Percentiles rank a stretch among this genome's conserved stretches.
These are phyloP conservation scores for Percopsis transmontana DNA, from an alignment of 2,113 vertebrate species.

Conservation along the genomic window DNA sequence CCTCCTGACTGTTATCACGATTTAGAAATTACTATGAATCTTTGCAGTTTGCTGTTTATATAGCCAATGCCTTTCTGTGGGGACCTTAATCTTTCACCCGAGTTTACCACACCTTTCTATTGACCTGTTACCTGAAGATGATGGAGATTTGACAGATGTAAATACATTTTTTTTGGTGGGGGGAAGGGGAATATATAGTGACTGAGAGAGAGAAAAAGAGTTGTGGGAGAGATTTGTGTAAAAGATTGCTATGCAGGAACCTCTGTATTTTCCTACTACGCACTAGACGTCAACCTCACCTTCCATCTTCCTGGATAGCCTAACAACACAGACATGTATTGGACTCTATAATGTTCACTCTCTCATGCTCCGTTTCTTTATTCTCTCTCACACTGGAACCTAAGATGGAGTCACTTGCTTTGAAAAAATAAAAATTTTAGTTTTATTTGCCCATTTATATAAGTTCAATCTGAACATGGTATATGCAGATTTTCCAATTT, in stretches of 20 bases:
- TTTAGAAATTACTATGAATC: conserved; percentile 67
- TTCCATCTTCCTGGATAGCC: conserved; percentile 34
- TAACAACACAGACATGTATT: conserved; percentile 35
- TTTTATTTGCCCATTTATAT: conserved; percentile 44
- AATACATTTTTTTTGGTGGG: conserved; percentile 41
- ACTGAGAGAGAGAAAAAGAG: conserved; percentile 30
- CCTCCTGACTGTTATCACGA: conserved; percentile 81
- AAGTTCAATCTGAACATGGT: conserved; percentile 54
- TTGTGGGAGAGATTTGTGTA: conserved; percentile 20
- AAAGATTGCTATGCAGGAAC: conserved; percentile 19
- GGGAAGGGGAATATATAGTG: conserved; percentile 39
- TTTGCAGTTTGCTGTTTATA: conserved; percentile 77
- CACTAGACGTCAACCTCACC: conserved; percentile 19
- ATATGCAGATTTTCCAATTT: conserved; percentile 69
- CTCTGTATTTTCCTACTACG: background rate
- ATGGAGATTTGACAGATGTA: conserved; percentile 62
- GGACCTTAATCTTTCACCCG: conserved; percentile 61
- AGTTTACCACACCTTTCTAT: conserved; percentile 63
- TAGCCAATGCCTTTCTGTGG: conserved; percentile 74
- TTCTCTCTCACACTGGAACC: conserved; percentile 43
- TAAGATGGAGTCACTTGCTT: conserved; percentile 57
- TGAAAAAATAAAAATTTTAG: conserved; percentile 5
- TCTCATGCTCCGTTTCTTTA: conserved; percentile 38
- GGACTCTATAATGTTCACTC: conserved; percentile 7
- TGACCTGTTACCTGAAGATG: conserved; percentile 54